Evolutionary conservation across 2,113 vertebrate genomes (phyloP).

Genomic region (Otis tarda): DNA sequence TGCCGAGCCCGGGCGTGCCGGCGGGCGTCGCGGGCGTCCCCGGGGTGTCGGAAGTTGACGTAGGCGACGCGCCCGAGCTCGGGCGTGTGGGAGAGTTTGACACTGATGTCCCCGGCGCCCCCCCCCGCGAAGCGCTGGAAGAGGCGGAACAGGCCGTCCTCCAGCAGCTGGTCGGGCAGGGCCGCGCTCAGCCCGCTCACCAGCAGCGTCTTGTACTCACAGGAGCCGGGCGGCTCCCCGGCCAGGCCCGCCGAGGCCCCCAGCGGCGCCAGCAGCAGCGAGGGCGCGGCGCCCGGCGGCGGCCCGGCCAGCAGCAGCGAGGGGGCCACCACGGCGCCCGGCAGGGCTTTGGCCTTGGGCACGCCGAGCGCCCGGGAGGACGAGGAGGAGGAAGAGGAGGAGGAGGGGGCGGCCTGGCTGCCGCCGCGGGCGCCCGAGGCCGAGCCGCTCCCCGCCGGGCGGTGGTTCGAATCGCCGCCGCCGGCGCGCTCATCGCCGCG

Average conservation of each 20-base stretch:
- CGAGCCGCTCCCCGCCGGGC: constrained; percentile 59
- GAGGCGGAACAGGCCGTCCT: constrained; percentile 95
- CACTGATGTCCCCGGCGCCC: constrained; percentile 88
- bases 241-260: constrained; percentile 65
- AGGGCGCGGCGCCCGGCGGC: constrained; percentile 60
- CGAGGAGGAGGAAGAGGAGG: neutral
- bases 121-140: constrained; percentile 89
- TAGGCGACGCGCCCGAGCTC: constrained; percentile 95
- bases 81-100: constrained; percentile 93
- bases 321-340: constrained; percentile 58
- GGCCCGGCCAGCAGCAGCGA: constrained; percentile 65
- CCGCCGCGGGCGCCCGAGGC: constrained; percentile 26
- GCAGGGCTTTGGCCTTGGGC: constrained; percentile 53
- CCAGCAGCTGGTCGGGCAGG: constrained; percentile 92
- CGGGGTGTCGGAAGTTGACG: constrained; percentile 93
- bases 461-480: constrained; percentile 50
- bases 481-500: constrained; percentile 76
- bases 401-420: constrained; percentile 8
- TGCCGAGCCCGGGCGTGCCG: constrained; percentile 88
- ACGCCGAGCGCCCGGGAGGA: constrained; percentile 59
- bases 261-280: constrained; percentile 61
- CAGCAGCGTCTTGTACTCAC: constrained; percentile 94
- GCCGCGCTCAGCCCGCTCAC: constrained; percentile 94
- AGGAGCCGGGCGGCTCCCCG: constrained; percentile 69
- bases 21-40: constrained; percentile 92